These are phyloP conservation scores for Cardiocondyla obscurior DNA, from an alignment of 1,140 invertebrate genomes.

Conservation along the genomic window DNA sequence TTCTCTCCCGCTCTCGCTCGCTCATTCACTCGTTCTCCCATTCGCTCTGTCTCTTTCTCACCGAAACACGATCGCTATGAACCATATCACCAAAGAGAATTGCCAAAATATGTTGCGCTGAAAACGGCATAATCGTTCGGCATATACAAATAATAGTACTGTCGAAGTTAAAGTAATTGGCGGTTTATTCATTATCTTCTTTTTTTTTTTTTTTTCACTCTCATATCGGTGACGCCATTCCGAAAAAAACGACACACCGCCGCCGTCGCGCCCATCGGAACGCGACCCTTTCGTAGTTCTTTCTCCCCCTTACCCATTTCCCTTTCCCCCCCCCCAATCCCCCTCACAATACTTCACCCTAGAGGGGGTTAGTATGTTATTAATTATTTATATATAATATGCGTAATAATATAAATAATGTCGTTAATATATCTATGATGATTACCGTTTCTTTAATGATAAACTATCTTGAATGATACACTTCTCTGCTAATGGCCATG, in stretches of 20 bases:
- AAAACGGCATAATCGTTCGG: conserved; percentile 84
- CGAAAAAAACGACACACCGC: conserved; percentile 65
- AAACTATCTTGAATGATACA: conserved; percentile 82
- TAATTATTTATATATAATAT: conserved; percentile 83
- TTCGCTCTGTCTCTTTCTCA: conserved; percentile 48
- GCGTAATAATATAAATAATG: conserved; percentile 83
- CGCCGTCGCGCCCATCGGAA: conserved; percentile 66
- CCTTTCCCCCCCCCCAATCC: conserved; percentile 32
- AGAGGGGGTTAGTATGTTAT: conserved; percentile 79
- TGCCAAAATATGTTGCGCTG: conserved; percentile 83
- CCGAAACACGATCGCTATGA: conserved; percentile 75
- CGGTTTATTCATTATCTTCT: conserved; percentile 77
- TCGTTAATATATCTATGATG: conserved; percentile 83
- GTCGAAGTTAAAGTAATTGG: conserved; percentile 84
- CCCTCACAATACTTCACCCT: conserved; percentile 77
- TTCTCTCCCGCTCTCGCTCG: neutral
- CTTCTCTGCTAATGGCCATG: conserved; percentile 80
- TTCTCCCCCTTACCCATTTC: conserved; percentile 16
- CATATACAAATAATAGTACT: conserved; percentile 84
- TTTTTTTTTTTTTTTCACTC: conserved; percentile 63
- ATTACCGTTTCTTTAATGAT: conserved; percentile 82
- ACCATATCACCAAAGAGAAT: conserved; percentile 79
- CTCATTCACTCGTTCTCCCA: conserved; percentile 1
- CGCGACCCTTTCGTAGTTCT: conserved; percentile 71
- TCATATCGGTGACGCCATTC: conserved; percentile 66